Conservation (phyloP, 2,797 vertebrate genomes). For the Neosilurus mollespiculum region DNA sequence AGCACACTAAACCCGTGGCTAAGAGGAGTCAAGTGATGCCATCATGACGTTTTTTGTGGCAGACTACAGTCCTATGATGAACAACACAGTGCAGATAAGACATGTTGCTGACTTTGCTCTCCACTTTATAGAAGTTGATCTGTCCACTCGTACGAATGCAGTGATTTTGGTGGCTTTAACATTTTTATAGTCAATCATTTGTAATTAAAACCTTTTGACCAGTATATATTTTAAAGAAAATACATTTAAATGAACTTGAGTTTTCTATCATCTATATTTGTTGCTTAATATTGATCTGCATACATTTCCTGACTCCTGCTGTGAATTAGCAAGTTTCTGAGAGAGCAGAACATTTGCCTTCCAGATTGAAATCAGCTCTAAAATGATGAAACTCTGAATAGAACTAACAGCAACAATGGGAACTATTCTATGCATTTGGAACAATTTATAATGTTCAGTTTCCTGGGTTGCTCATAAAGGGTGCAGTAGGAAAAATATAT, state of each 20-base stretch:
- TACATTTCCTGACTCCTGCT: not conserved
- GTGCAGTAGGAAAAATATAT: not conserved
- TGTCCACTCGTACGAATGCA: not conserved
- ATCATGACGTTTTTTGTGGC: not conserved
- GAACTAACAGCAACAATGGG: not conserved
- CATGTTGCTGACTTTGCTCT: conserved; percentile 1
- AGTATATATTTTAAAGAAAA: not conserved
- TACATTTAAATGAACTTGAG: not conserved
- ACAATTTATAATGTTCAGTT: not conserved
- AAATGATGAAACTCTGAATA: not conserved
- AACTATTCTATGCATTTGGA: not conserved
- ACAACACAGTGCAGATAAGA: conserved; percentile 3
- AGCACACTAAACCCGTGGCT: not conserved
- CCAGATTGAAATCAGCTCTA: not conserved
- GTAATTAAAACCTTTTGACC: too few relatives aligned
- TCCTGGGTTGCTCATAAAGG: not conserved
- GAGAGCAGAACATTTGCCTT: not conserved
- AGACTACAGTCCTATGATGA: not conserved
- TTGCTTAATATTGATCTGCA: not conserved
- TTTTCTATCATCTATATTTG: not conserved
- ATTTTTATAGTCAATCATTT: not conserved
- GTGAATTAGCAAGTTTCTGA: not conserved
- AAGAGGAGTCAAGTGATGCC: not conserved
- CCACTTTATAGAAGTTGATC: too few relatives aligned
- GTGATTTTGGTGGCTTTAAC: not conserved